Evolutionary conservation across 1,140 invertebrate species (phyloP).

Genomic region (Dendroctonus valens): DNA sequence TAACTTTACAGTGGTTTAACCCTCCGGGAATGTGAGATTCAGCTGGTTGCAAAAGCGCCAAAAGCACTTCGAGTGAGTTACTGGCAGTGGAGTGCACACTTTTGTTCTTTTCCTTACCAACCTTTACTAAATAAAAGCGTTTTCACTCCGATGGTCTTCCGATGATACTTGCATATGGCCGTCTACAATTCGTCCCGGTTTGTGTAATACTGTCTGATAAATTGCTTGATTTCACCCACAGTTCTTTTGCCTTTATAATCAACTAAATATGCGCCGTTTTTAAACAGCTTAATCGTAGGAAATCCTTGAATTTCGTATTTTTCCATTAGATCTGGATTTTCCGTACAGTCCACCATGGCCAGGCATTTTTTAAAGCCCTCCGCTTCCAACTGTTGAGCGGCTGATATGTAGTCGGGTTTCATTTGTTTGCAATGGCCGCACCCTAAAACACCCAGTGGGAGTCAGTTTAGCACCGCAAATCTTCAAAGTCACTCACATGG

Average conservation of each 20-base stretch:
- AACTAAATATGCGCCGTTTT: slow-evolving; percentile 59
- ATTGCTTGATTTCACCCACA: slow-evolving; percentile 56
- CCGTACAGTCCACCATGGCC: slow-evolving; percentile 69
- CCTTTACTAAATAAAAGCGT: too few relatives aligned
- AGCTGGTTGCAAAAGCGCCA: too few relatives aligned
- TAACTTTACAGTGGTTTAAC: too few relatives aligned
- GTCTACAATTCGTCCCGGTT: slow-evolving; percentile 7
- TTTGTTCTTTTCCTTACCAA: too few relatives aligned
- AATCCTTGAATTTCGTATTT: slow-evolving; percentile 65
- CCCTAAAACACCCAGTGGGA: slow-evolving; percentile 54
- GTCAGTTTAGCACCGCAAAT: background rate
- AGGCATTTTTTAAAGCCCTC: slow-evolving; percentile 51
- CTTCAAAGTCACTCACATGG: slow-evolving; percentile 60
- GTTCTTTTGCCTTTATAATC: slow-evolving; percentile 63
- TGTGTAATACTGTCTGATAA: slow-evolving; percentile 46
- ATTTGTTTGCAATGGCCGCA: slow-evolving; percentile 76
- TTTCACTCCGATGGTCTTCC: too few relatives aligned
- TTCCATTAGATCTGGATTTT: slow-evolving; percentile 56
- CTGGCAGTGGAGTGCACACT: too few relatives aligned
- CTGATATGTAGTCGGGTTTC: slow-evolving; percentile 66
- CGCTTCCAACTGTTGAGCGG: slow-evolving; percentile 60
- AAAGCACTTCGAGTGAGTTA: too few relatives aligned
- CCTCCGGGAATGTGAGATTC: too few relatives aligned
- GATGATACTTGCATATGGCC: too few relatives aligned
- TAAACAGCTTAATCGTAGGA: slow-evolving; percentile 72